A percentile compares a stretch with the other conserved stretches of the same genome.
Conservation (phyloP, 2,113 vertebrate genomes). For the Bagarius yarrelli region DNA sequence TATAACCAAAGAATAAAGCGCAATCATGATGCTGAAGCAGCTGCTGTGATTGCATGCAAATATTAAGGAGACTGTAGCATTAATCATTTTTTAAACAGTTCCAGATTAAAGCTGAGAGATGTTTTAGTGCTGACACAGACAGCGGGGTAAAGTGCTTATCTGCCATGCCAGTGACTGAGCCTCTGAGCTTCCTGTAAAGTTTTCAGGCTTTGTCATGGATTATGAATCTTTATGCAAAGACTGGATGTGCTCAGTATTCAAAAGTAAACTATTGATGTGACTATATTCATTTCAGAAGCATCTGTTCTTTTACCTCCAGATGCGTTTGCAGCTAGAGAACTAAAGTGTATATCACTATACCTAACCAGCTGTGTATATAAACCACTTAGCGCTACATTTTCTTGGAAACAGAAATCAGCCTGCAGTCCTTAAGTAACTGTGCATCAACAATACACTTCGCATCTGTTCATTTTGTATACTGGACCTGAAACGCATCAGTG, state of each 20-base stretch:
- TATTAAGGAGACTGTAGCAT: background rate
- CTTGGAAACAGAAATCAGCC: background rate
- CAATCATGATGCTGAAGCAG: background rate
- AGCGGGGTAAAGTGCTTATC: constrained; percentile 35
- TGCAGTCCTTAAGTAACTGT: background rate
- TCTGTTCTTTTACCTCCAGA: background rate
- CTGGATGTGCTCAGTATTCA: constrained; percentile 19
- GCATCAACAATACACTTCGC: background rate
- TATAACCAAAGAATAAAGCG: background rate
- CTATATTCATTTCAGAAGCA: constrained; percentile 23
- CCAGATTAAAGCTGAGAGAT: constrained; percentile 25
- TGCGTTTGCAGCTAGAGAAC: background rate
- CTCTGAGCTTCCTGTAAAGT: constrained; percentile 27
- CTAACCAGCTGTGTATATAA: constrained; percentile 4
- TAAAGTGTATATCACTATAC: background rate
- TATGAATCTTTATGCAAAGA: constrained; percentile 24
- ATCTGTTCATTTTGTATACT: constrained; percentile 9
- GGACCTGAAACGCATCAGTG: background rate
- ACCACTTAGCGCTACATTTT: background rate
- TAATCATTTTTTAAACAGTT: background rate
- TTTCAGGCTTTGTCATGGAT: constrained; percentile 33
- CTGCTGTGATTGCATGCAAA: background rate
- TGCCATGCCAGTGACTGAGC: constrained; percentile 32
- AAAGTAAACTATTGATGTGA: constrained; percentile 18
- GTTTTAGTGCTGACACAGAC: constrained; percentile 40